Base-by-base conservation (phyloP, 2,797 vertebrate species). In the Parambassis ranga region DNA sequence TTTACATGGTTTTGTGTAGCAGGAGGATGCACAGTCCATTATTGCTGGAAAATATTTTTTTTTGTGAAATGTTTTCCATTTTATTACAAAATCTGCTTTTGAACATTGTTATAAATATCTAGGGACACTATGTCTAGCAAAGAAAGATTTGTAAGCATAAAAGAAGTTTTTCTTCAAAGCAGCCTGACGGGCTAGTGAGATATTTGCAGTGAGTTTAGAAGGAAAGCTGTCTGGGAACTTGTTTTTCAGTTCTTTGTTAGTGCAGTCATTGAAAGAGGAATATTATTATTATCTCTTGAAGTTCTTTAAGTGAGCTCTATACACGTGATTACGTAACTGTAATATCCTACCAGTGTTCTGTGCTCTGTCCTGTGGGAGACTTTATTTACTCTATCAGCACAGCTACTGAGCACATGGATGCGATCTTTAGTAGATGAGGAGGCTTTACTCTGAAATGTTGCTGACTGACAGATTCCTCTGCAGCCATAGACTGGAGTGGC, bases 381-480 rank as follows among this genome's bases (percentile, higher is more conserved):
- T 43, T 39, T 16, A 16, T 71, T 65, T 60, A 31, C 48, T 51
- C 38, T n/a, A 58, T 70, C 44, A 14, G 58, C 58, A 47, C 41
- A 39, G 65, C 42, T 62, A 8, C 51, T 2, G 36, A 72, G 73
- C 73, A 78, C 80, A 77, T 75, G 81, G 79, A 76, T 71, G 63
- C 55, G 50, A 83, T 81, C 73, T 75, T 53, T 42, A 65, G 50
- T 27, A 58, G 66, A 68, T 20, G 2, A 51, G 71, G 80, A 51
- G 71, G 80, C 74, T 71, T 65, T 51, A 18, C 79, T 79, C 63
- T 57, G 50, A 87, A 89, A 77, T 87, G 75, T 83, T 90, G 89
- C 89, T 89, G 89, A 90, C 89, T 81, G 84, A 82, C 75, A 64
- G 84, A 90, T 90, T 90, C 89, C 85, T 86, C 55, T 72, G 80